Conservation (phyloP, 2,113 vertebrate species). For the Cochlearius cochlearius region DNA sequence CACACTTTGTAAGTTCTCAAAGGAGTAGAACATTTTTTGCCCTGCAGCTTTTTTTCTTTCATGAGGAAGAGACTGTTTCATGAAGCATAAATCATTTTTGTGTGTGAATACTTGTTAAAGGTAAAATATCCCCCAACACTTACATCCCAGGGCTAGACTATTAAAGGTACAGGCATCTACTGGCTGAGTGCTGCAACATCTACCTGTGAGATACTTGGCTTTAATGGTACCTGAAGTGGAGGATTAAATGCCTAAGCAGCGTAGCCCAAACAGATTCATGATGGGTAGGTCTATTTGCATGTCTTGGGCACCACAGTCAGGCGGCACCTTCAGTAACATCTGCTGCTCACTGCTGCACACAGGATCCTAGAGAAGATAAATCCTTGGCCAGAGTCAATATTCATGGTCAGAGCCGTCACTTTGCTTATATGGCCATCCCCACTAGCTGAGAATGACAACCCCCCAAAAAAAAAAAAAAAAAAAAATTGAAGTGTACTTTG, state of each 20-base stretch:
- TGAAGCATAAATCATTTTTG: not conserved
- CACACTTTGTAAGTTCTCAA: not conserved
- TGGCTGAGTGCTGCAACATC: not conserved
- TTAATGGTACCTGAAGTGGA: not conserved
- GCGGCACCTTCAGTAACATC: not conserved
- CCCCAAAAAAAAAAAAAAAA: too few relatives aligned
- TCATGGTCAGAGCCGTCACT: not conserved
- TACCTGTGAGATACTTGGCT: not conserved
- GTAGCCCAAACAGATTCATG: not conserved
- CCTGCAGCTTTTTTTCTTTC: not conserved
- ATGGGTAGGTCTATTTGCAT: not conserved
- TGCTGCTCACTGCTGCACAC: not conserved
- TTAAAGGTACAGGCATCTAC: not conserved
- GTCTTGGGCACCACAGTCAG: not conserved
- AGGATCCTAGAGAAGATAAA: not conserved
- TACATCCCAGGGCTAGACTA: not conserved
- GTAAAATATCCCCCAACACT: not conserved
- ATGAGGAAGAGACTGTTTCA: not conserved
- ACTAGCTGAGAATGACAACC: not conserved
- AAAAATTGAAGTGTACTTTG: not conserved
- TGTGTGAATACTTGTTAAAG: not conserved
- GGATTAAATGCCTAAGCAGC: not conserved
- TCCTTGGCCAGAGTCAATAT: not conserved
- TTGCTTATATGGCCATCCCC: fast-evolving
- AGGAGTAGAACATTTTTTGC: not conserved